Conservation (phyloP, 1,140 invertebrate species). For the Lordiphosa collinella region DNA sequence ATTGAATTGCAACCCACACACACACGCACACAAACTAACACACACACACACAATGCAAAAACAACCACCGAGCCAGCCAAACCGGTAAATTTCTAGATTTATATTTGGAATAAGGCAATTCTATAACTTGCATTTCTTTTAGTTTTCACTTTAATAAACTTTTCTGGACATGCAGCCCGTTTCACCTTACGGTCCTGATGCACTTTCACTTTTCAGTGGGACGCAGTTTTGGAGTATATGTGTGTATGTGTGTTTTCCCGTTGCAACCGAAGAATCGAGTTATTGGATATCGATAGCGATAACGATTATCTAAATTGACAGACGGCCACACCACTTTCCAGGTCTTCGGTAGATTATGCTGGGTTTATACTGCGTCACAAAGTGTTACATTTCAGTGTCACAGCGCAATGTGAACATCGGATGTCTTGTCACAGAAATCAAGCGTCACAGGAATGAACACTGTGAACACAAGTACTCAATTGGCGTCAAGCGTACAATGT, state of each 20-base stretch:
- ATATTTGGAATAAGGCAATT: constrained; percentile 5
- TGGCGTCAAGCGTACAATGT: no score
- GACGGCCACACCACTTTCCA: no score
- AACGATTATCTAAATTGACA: no score
- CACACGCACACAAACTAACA: neutral
- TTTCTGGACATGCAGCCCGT: constrained; percentile 30
- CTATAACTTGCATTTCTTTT: constrained; percentile 3
- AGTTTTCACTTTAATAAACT: constrained; percentile 18
- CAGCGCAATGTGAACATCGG: no score
- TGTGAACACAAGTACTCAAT: no score
- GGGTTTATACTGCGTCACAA: no score
- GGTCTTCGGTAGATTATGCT: no score
- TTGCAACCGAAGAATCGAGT: neutral
- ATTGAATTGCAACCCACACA: constrained; percentile 18
- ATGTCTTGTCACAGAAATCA: no score
- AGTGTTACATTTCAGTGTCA: no score
- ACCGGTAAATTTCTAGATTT: constrained; percentile 47
- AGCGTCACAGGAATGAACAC: no score
- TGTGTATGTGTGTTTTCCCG: constrained; percentile 2
- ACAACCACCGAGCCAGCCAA: constrained; percentile 53
- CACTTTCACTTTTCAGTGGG: constrained; percentile 75
- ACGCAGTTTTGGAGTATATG: constrained; percentile 46
- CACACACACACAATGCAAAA: constrained; percentile 24
- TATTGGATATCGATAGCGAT: no score
- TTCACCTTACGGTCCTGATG: constrained; percentile 7